Percentiles rank a stretch among this genome's conserved stretches.
phyloP scores from a whole-genome alignment of 2,113 vertebrate species.

The Lynx canadensis region DNA sequence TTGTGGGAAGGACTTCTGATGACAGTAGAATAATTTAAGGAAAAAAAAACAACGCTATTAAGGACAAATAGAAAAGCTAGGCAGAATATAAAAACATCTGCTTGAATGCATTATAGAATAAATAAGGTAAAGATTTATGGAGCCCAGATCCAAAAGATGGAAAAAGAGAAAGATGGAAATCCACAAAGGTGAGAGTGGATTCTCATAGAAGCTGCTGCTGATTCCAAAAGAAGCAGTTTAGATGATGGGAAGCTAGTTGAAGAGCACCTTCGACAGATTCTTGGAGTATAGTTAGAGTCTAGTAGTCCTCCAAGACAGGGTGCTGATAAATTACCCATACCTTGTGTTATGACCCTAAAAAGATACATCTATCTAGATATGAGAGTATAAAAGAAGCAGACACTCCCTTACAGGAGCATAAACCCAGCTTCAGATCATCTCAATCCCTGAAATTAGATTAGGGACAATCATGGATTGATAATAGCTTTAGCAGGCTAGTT shows the following conservation, averaged over 20 bases:
- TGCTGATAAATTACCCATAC: background rate
- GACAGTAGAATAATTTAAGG: background rate
- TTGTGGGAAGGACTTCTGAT: background rate
- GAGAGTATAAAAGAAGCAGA: background rate
- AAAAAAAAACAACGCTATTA: background rate
- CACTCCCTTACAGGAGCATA: background rate
- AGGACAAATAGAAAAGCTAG: background rate
- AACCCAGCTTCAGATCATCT: background rate
- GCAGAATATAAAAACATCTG: background rate
- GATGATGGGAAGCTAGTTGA: background rate
- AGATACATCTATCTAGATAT: background rate
- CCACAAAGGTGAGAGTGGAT: background rate
- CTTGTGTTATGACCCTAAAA: background rate
- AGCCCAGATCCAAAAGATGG: background rate
- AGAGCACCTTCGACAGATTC: background rate
- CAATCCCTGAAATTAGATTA: background rate
- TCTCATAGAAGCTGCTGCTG: background rate
- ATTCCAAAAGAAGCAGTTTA: background rate
- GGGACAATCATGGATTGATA: background rate
- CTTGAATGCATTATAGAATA: background rate
- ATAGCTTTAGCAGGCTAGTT: background rate
- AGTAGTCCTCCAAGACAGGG: background rate
- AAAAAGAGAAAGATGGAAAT: background rate
- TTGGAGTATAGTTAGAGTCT: background rate
- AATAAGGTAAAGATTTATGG: background rate